Evolutionary conservation across 1,140 invertebrate species (phyloP).

Genomic region (Mylabris phalerata): DNA sequence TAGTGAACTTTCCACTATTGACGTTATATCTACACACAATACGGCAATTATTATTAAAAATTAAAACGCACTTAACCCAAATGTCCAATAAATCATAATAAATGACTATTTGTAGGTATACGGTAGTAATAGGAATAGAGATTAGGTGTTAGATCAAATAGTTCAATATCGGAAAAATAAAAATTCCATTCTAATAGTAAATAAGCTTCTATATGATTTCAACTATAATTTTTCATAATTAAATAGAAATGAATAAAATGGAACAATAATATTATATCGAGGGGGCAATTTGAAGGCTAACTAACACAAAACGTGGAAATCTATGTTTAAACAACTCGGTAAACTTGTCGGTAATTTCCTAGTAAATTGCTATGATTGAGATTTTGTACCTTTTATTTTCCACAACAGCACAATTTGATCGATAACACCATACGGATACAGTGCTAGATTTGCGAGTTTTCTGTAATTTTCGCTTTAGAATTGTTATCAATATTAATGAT

Average conservation of each 20-base stretch:
- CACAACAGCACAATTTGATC: too few species aligned
- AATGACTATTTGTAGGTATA: conserved; percentile 4
- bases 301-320: conserved; percentile 1
- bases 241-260: conserved; percentile 8
- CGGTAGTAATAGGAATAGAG: neutral
- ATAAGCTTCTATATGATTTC: neutral
- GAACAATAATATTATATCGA: neutral
- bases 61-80: conserved; percentile 23
- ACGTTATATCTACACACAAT: conserved; percentile 5
- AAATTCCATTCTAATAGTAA: conserved; percentile 10
- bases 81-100: conserved; percentile 22
- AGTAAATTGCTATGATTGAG: conserved; percentile 6
- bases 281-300: conserved; percentile 13
- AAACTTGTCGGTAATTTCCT: conserved; percentile 13
- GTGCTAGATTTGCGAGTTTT: too few species aligned
- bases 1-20: too few species aligned
- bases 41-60: conserved; percentile 21
- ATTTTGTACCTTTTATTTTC: too few species aligned
- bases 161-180: neutral
- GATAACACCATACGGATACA: too few species aligned
- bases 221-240: conserved; percentile 13
- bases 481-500: too few species aligned
- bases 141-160: conserved; percentile 11
- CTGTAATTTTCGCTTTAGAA: too few species aligned
- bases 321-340: conserved; percentile 5